These are phyloP conservation scores for Aphidius gifuensis DNA, from an alignment of 1,140 invertebrate genomes.

Conservation along the genomic window DNA sequence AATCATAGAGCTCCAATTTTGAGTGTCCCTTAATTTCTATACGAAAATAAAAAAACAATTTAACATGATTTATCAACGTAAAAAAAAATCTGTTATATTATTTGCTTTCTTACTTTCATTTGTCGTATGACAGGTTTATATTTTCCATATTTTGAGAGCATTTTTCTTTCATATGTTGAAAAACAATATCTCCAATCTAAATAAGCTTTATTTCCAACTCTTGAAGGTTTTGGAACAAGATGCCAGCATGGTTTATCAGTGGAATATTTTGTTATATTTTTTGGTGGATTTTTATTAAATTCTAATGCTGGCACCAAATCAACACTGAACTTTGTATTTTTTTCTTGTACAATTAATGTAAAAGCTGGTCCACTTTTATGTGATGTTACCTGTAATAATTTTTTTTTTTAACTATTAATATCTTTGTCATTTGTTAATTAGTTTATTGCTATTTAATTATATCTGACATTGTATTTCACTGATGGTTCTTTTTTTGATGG, in stretches of 20 bases:
- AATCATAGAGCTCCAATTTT: conserved; percentile 25
- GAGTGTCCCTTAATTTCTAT: conserved; percentile 37
- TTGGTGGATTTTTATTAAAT: conserved; percentile 35
- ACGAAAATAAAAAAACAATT: conserved; percentile 12
- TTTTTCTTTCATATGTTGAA: conserved; percentile 30
- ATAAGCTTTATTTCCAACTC: background rate
- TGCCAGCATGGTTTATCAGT: conserved; percentile 17
- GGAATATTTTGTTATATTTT: background rate
- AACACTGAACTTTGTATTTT: conserved; percentile 37
- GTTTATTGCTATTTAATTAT: background rate
- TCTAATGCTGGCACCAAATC: conserved; percentile 54
- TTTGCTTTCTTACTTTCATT: conserved; percentile 32
- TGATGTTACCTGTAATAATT: conserved; percentile 35
- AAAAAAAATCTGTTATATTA: background rate
- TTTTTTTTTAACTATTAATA: background rate
- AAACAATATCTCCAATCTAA: conserved; percentile 35
- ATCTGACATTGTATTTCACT: conserved; percentile 34
- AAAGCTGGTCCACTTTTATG: conserved; percentile 53
- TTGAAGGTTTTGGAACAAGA: conserved; percentile 32
- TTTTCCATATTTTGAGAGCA: conserved; percentile 21
- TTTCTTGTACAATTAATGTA: conserved; percentile 41
- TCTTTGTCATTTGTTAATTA: background rate
- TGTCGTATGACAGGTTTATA: conserved; percentile 34
- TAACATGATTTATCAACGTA: conserved; percentile 1
- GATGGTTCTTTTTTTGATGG: conserved; percentile 28